phyloP scores from a whole-genome alignment of 37 sponge, comb jelly and placozoan species.

The Petrosia ficiformis region DNA sequence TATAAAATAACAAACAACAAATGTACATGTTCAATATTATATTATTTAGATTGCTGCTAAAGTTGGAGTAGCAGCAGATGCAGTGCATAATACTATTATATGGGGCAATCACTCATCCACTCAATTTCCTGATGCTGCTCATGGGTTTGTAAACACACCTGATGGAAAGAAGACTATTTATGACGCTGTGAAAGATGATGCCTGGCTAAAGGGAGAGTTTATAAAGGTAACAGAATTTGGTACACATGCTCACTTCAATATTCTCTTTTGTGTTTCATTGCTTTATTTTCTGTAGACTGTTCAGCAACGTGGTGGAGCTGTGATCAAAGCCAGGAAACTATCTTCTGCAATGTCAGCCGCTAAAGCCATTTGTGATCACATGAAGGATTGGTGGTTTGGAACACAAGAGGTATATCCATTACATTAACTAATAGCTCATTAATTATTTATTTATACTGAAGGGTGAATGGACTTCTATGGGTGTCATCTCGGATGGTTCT shows the following conservation, averaged over 20 bases:
- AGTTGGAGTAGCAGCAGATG: slow-evolving; percentile 44
- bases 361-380: slow-evolving; percentile 96
- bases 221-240: slow-evolving; percentile 61
- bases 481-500: slow-evolving; percentile 82
- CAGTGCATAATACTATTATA: slow-evolving; percentile 90
- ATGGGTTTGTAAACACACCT: slow-evolving; percentile 51
- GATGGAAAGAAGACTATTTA: slow-evolving; percentile 39
- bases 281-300: slow-evolving; percentile 67
- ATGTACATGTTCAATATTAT: not conserved
- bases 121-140: slow-evolving; percentile 95
- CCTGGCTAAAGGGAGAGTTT: slow-evolving; percentile 97
- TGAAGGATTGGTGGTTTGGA: slow-evolving; percentile 96
- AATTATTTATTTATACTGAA: slow-evolving; percentile 9
- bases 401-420: slow-evolving; percentile 50
- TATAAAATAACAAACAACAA: not conserved
- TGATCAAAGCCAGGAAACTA: slow-evolving; percentile 90
- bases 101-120: slow-evolving; percentile 99
- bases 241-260: not conserved
- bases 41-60: slow-evolving; percentile 65
- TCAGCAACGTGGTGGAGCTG: slow-evolving; percentile 90
- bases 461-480: slow-evolving; percentile 96
- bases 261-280: not conserved
- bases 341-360: slow-evolving; percentile 98
- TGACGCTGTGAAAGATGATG: slow-evolving; percentile 84
- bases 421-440: not conserved